These are phyloP conservation scores for Sinosuthora webbiana DNA, from an alignment of 2,113 vertebrate species.

Conservation along the genomic window DNA sequence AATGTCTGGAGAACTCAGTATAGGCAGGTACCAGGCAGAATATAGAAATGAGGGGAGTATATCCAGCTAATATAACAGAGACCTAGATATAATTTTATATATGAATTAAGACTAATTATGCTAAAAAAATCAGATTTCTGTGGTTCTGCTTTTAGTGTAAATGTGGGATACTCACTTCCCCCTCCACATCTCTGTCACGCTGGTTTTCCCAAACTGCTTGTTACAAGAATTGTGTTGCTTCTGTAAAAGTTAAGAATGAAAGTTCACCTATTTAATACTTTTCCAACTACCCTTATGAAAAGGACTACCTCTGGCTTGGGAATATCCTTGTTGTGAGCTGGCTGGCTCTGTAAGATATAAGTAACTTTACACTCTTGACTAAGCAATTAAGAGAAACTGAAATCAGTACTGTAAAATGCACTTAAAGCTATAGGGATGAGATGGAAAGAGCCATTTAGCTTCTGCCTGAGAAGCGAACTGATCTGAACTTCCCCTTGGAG, in stretches of 20 bases:
- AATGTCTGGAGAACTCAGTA: not conserved
- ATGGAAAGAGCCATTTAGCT: not conserved
- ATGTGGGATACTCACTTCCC: conserved; percentile 28
- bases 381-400: not conserved
- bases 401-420: not conserved
- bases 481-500: not conserved
- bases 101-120: not conserved
- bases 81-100: not conserved
- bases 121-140: not conserved
- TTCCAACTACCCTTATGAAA: not conserved
- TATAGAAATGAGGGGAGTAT: not conserved
- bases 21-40: not conserved
- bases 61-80: not conserved
- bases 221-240: not conserved
- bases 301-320: not conserved
- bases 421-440: not conserved
- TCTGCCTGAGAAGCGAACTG: not conserved
- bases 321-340: not conserved
- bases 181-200: not conserved
- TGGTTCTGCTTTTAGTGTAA: conserved; percentile 33
- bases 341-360: not conserved
- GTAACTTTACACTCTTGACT: not conserved
- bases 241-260: not conserved
- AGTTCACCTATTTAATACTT: not conserved
- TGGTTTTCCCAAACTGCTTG: not conserved